Evolutionary conservation across 1,140 invertebrate species (phyloP), one percentile per base, ranked within the genome.

Genomic region (Lepidurus packardi): DNA sequence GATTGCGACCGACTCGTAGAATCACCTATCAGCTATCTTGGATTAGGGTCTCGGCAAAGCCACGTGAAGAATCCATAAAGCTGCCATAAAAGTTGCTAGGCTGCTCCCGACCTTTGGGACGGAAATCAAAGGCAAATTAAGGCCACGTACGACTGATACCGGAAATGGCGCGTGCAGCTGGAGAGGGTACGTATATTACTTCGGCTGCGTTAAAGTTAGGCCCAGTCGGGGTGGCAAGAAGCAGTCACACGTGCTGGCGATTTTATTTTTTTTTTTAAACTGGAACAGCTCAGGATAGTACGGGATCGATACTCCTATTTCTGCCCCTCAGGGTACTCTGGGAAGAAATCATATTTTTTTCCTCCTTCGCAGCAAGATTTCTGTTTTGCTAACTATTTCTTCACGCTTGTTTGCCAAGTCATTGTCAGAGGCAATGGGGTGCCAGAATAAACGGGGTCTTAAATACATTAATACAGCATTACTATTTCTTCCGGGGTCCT

Each of bases 151-250:
- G 53, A 21, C 53, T 13, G 53, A n/a, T 65, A 65, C 53, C 53
- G 6, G 53, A 11, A 65, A 65, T 65, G 53, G 53, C 21, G 53
- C 53, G 53, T 65, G 21, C 53, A 65, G 53, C 53, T 65, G 53
- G 21, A 65, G 13, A 16, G 53, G 16, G 13, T 21, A 65, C 21
- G 53, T 21, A 65, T 7, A 21, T 65, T 21, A n/a, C 53, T 65
- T 65, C 21, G 53, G 53, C 53, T 65, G 53, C 53, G 53, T 65
- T 65, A 65, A 65, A 13, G 53, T 21, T 65, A 65, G 53, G 21
- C n/a, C 53, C 16, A 65, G 21, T 65, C 9, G 53, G 6, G 34
- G 34, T 4, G 21, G 16, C 16, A 13, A 65, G 21, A 65, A 16
- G 0, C 13, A 65, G 13, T 21, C 53, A 65, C 53, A 65, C 21